Evolutionary conservation across 2,113 vertebrate species (phyloP), one percentile per base, ranked within the genome.

Genomic region (Dendropsophus ebraccatus): DNA sequence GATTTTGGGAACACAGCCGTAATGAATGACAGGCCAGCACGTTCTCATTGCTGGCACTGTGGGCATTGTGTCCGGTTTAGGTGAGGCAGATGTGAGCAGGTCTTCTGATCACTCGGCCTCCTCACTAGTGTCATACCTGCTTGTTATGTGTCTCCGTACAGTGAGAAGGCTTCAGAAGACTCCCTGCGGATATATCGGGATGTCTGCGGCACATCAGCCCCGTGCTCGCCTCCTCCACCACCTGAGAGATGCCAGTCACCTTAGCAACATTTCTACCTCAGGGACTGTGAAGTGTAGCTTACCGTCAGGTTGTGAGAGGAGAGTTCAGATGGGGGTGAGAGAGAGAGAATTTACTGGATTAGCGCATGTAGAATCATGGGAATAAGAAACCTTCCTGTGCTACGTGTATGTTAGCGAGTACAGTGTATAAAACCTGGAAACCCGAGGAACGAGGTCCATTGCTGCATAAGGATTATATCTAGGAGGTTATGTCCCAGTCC

Each of bases 91-190:
- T 81, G 37, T 81, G 45, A 49, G 7, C 23, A 32, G 0, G 11
- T 23, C 56, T 28, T 52, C 25, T 72, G 47, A 72, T 82, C 69
- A 54, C 49, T 28, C n/a, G 9, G n/a, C n/a, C n/a, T n/a, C 17
- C 47, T 56, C 56, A 49, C 25, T 84, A 52, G 73, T 67, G 56
- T 77, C 73, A 76, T 49, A 28, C 54, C 56, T 49, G n/a, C n/a
- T 77, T 56, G 35, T 52, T 77, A 65, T 23, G 60, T 35, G 47
- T 67, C 58, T 77, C 45, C 2, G 12, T 28, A 76, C 60, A 17
- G 58, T 35, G 41, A 85, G 83, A 17, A n/a, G 23, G 8, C n/a
- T 2, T 37, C 23, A 54, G 30, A 25, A 50, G 35, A 37, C 32
- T 37, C 73, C 60, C 58, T 28, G 58, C 23, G 83, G 72, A 50